Conservation (phyloP, 2,797 vertebrate genomes). For the Petrocephalus sullivani region DNA sequence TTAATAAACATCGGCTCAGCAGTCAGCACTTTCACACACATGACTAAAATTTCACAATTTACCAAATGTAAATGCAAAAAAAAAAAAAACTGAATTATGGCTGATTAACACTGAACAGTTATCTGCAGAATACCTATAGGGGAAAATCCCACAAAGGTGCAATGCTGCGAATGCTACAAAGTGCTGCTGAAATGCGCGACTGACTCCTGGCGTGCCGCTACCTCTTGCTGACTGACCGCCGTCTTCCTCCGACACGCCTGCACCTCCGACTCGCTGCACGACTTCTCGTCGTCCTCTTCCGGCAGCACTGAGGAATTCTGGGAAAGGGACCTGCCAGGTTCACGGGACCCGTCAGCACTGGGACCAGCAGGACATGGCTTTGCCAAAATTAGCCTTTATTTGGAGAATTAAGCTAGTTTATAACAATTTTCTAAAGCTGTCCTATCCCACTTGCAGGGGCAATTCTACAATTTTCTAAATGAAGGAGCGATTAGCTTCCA, state of each 20-base stretch:
- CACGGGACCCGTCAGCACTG: neutral
- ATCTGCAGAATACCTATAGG: neutral
- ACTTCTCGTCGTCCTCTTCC: slow-evolving; percentile 86
- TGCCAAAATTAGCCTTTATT: neutral
- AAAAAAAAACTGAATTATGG: neutral
- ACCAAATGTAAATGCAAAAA: neutral
- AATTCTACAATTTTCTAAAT: neutral
- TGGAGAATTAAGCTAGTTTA: neutral
- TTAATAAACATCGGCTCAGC: neutral
- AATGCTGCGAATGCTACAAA: neutral
- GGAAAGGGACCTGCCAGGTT: slow-evolving; percentile 72
- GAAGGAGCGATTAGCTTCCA: neutral
- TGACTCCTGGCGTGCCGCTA: slow-evolving; percentile 33
- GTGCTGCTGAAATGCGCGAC: neutral
- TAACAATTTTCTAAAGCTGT: neutral
- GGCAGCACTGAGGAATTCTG: slow-evolving; percentile 89
- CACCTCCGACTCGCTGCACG: slow-evolving; percentile 79
- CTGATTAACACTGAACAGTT: neutral
- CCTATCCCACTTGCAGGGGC: neutral
- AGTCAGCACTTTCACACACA: neutral
- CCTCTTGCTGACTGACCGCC: slow-evolving; percentile 67
- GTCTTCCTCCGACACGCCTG: slow-evolving; percentile 68
- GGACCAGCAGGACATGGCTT: neutral
- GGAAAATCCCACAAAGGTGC: neutral
- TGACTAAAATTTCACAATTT: neutral